Evolutionary conservation across 2,113 vertebrate genomes (phyloP).

Genomic region (Stictonetta naevosa): DNA sequence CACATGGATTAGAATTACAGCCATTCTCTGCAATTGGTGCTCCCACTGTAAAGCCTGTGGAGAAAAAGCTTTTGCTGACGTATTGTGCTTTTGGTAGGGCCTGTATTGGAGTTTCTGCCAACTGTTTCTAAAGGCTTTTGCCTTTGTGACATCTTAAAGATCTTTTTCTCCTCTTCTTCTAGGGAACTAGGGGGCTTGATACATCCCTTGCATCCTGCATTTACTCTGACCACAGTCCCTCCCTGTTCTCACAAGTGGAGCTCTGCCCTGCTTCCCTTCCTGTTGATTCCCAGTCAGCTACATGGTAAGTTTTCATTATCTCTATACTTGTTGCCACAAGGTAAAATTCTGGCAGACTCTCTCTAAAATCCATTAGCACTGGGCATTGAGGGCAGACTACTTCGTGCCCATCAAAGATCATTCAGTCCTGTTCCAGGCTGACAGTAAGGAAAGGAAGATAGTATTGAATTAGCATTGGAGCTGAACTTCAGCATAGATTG

Average conservation of each 20-base stretch:
- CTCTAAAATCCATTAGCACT: conserved; percentile 65
- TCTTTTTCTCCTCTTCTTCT: conserved; percentile 4
- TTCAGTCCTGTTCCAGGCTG: conserved; percentile 46
- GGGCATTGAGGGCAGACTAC: conserved; percentile 40
- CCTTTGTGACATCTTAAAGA: neutral
- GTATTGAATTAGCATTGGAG: conserved; percentile 70
- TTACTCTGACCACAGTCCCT: conserved; percentile 56
- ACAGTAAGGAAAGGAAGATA: conserved; percentile 28
- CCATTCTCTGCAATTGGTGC: neutral
- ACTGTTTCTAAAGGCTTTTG: neutral
- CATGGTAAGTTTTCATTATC: conserved; percentile 67
- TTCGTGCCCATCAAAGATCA: conserved; percentile 57
- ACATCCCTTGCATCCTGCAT: conserved; percentile 60
- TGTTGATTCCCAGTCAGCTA: conserved; percentile 63
- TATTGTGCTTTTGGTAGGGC: neutral
- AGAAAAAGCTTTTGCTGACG: neutral
- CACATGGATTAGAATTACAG: neutral
- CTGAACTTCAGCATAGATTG: conserved; percentile 69
- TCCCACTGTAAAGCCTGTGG: neutral
- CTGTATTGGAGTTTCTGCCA: neutral
- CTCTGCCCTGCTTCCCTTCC: conserved; percentile 54
- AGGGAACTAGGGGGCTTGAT: conserved; percentile 59
- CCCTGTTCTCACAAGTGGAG: conserved; percentile 48
- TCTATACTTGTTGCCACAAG: conserved; percentile 45
- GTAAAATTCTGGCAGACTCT: conserved; percentile 52